Percentiles rank a stretch among this genome's conserved stretches.
These are phyloP conservation scores for Tinea trinotella DNA, from an alignment of 2,888 invertebrate species.

Conservation along the genomic window DNA sequence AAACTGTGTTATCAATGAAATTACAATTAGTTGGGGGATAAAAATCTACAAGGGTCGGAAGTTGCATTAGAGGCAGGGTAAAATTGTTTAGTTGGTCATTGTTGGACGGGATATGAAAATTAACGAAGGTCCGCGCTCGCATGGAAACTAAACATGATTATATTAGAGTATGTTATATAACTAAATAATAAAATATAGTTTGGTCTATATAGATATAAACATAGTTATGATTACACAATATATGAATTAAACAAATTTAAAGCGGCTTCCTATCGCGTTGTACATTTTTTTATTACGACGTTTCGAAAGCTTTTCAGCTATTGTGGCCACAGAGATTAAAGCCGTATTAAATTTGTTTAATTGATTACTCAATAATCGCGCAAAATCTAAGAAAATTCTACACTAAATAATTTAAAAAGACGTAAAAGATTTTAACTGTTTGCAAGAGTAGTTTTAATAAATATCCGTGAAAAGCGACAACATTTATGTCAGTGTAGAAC, in stretches of 20 bases:
- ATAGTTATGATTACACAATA: no score
- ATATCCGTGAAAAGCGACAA: conserved; percentile 7
- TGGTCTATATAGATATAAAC: neutral
- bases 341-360: no score
- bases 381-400: no score
- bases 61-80: conserved; percentile 39
- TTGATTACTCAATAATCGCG: no score
- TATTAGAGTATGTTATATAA: neutral
- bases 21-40: conserved; percentile 67
- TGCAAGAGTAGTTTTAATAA: conserved; percentile 8
- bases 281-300: no score
- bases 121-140: conserved; percentile 22
- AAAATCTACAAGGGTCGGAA: conserved; percentile 61
- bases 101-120: conserved; percentile 33
- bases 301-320: no score
- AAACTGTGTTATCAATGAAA: conserved; percentile 73
- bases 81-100: conserved; percentile 33
- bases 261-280: no score
- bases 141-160: conserved; percentile 2
- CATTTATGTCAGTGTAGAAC: conserved; percentile 12
- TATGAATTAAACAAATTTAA: no score
- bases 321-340: no score
- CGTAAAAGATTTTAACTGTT: neutral
- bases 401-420: no score
- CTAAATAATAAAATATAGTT: no score